Base-by-base conservation (phyloP, 1,140 invertebrate species). In the Drosophila kepulauana region DNA sequence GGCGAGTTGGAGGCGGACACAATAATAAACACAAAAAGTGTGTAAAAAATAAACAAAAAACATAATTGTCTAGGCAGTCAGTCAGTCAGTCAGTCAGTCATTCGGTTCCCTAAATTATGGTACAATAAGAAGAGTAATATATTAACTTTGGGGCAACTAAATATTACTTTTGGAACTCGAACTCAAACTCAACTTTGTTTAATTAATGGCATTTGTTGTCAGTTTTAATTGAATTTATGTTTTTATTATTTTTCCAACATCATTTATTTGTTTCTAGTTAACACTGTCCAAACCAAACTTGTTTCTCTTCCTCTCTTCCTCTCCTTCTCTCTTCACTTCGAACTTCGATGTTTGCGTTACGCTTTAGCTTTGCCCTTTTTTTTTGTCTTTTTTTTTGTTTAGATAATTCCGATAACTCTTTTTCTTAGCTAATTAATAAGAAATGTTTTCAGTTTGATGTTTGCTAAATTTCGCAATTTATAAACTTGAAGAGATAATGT, bases 151-250 rank as follows among this genome's bases (percentile, higher is more conserved):
- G 48, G 20, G 48, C 30, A 54, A 35, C 28, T 16, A 54, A 54
- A 54, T 33, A 41, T 41, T 41, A 57, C 49, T 66, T 48, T 65
- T 41, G 20, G 6, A 59, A 41, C 49, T 38, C 49, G 3, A 25
- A 25, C 20, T 20, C 20, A 3, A 59, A 41, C 49, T 38, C 35
- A 20, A 64, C 35, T 65, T 65, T 65, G 63, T 56, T 65, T 57
- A 67, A 67, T 67, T 67, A 67, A 67, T 67, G 52, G 43, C 35
- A 67, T 57, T 67, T 35, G 43, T 67, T 67, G 64, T 67, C 64
- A 57, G 52, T 57, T 67, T 67, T 67, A 67, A 67, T 68, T 68
- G 56, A 59, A 68, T 68, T 68, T 68, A 43, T 68, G 54, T 68
- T 68, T 25, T 59, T 28, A 8, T 59, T 56, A 30, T 46, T 35